Conservation (phyloP, 2,888 invertebrate genomes). For the Sarcophaga carnaria region DNA sequence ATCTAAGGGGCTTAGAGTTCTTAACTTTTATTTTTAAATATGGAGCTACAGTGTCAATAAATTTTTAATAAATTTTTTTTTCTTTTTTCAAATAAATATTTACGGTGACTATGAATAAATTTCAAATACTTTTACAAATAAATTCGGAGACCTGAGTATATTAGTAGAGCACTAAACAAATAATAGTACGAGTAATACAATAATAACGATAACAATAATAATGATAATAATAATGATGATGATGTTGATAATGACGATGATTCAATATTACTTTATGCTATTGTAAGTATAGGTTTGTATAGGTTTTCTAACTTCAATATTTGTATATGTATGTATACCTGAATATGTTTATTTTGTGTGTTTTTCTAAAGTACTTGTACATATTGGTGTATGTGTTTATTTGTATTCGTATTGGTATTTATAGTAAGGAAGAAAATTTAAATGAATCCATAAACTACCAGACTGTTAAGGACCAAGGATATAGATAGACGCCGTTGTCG, state of each 20-base stretch:
- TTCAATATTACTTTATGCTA: not conserved
- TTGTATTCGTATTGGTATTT: not conserved
- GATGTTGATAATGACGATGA: not conserved
- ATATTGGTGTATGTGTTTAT: slow-evolving; percentile 3
- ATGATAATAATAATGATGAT: not conserved
- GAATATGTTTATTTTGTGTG: slow-evolving; percentile 7
- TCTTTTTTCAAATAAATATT: too few species aligned
- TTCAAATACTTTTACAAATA: too few species aligned
- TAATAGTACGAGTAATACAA: not conserved
- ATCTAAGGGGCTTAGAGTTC: too few species aligned
- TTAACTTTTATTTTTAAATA: too few species aligned
- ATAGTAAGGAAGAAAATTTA: slow-evolving; percentile 35
- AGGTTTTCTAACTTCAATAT: slow-evolving; percentile 26
- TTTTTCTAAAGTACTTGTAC: not conserved
- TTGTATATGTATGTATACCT: slow-evolving; percentile 33
- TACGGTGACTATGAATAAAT: too few species aligned
- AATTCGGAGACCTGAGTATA: too few species aligned
- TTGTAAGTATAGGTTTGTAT: slow-evolving; percentile 16
- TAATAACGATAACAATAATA: not conserved
- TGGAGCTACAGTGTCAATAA: too few species aligned
- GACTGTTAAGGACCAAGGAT: slow-evolving; percentile 81
- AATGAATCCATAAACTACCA: slow-evolving; percentile 75
- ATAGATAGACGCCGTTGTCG: slow-evolving; percentile 79
- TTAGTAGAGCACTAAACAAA: too few species aligned
- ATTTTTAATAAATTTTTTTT: too few species aligned